phyloP scores from a whole-genome alignment of 2,113 vertebrate species.

The Anthoscopus minutus region DNA sequence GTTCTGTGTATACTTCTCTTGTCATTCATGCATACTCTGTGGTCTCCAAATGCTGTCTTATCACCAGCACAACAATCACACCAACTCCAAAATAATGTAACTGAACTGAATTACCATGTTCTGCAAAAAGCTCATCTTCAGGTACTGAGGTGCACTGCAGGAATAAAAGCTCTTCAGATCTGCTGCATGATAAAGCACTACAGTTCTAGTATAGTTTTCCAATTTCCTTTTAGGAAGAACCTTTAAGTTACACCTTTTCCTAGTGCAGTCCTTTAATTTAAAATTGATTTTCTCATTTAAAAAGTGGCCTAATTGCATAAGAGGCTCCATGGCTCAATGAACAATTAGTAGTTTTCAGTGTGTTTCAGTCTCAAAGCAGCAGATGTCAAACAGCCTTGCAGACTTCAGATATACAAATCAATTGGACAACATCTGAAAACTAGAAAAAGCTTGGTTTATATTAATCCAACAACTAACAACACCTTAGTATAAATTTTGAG shows the following conservation, averaged over 20 bases:
- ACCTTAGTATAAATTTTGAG: background rate
- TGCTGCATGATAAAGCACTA: background rate
- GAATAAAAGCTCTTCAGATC: background rate
- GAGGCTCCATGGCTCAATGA: background rate
- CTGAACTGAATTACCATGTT: background rate
- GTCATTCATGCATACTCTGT: background rate
- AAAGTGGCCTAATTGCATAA: constrained; percentile 29
- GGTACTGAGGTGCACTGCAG: background rate
- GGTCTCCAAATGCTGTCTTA: background rate
- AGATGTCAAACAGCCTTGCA: background rate
- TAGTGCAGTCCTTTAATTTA: constrained; percentile 35
- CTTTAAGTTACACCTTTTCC: background rate
- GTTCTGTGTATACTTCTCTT: background rate
- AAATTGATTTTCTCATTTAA: constrained; percentile 50
- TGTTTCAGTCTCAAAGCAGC: background rate
- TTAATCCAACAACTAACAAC: background rate
- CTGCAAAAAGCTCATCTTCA: background rate
- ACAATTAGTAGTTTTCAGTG: background rate
- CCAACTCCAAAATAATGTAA: background rate
- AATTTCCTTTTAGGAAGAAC: background rate
- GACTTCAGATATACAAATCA: background rate
- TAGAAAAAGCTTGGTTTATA: background rate
- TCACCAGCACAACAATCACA: background rate
- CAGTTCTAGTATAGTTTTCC: background rate
- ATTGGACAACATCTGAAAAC: background rate